Evolutionary conservation across 2,113 vertebrate species (phyloP).

Genomic region (Axis porcinus): DNA sequence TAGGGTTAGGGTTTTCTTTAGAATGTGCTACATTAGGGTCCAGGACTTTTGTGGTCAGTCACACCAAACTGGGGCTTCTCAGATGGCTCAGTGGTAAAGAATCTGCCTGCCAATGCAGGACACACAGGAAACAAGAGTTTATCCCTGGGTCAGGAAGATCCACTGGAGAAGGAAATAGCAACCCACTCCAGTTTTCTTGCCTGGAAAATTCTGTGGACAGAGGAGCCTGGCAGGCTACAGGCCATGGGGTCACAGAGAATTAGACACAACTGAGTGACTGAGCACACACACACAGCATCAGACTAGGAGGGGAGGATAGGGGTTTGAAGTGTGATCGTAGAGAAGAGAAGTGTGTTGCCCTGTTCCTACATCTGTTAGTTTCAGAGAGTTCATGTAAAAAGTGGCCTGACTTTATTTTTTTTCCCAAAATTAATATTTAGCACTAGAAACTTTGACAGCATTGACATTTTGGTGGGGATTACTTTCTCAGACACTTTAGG

Average conservation of each 20-base stretch:
- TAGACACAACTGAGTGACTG: neutral
- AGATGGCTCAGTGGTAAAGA: neutral
- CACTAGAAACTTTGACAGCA: neutral
- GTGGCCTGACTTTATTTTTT: neutral
- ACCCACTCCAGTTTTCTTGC: neutral
- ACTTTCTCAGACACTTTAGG: neutral
- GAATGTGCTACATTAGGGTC: neutral
- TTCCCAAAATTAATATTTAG: neutral
- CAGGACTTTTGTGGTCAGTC: neutral
- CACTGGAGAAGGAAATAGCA: neutral
- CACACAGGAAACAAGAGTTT: neutral
- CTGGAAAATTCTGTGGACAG: neutral
- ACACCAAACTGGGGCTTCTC: neutral
- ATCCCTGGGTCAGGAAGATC: neutral
- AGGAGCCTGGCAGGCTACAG: neutral
- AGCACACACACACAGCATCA: neutral
- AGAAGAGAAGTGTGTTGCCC: neutral
- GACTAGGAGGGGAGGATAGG: neutral
- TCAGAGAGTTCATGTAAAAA: neutral
- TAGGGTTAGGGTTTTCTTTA: neutral
- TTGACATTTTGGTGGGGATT: neutral
- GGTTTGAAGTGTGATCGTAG: neutral
- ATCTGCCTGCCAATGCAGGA: neutral
- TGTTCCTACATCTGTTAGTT: neutral
- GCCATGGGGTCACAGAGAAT: neutral